Base-by-base conservation (phyloP, 2,113 vertebrate genomes). In the Thinocorus orbignyianus region DNA sequence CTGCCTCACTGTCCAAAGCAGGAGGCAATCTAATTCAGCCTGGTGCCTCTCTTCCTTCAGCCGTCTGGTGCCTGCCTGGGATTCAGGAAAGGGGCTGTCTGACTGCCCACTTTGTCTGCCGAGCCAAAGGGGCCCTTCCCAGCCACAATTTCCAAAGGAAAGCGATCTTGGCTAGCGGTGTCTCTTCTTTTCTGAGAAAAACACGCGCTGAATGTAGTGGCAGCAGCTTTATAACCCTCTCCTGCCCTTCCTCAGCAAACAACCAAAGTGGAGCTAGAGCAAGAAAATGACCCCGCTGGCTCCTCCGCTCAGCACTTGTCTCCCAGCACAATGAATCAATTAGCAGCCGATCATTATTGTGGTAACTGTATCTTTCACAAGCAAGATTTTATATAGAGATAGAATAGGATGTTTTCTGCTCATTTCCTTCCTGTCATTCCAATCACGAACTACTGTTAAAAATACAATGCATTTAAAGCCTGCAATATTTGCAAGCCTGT, bases 21-120 rank as follows among this genome's bases (percentile, higher is more conserved):
- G 94, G 90, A 92, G 92, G 95, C 93, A 94, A 94, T 96, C 95
- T 97, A 97, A 96, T 97, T 94, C 97, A 90, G 92, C 96, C 95
- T 97, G 98, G 97, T 97, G 98, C 97, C 97, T 91, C 81, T 97
- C 95, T 97, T 96, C 97, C 97, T 97, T 96, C 92, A 94, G 96
- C 97, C 62, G 97, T 96, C 97, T 96, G 97, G 95, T 97, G 97
- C 97, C 97, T 97, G 96, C 93, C 96, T 84, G 83, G 86, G 94
- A 96, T 80, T 92, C 96, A 97, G 97, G 97, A 97, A 97, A 95
- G 86, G 94, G 92, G 72, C 92, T 91, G 95, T 97, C 96, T 95
- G 94, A 78, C 96, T 96, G 97, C 97, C 95, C 96, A 95, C 95
- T 96, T 95, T 93, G 95, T 95, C 92, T 97, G 70, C 26, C 3